Evolutionary conservation across 2,888 invertebrate genomes (phyloP).

Genomic region (Marasmarcha lunaedactyla): DNA sequence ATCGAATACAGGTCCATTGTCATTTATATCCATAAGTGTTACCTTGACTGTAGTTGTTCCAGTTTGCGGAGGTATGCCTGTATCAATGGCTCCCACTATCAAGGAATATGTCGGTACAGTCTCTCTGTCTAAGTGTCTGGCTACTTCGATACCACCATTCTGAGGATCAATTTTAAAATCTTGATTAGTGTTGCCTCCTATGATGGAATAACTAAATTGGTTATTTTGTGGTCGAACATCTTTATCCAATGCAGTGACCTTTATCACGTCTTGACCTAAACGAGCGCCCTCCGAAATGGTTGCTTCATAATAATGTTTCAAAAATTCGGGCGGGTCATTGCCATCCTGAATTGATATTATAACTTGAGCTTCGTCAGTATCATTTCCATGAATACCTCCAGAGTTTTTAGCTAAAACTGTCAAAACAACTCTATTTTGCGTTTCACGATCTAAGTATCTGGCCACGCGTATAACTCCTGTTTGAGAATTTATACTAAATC

Average conservation of each 20-base stretch:
- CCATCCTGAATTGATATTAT: conserved; percentile 95
- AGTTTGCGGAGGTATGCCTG: conserved; percentile 89
- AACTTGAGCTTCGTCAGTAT: conserved; percentile 95
- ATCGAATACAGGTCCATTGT: conserved; percentile 90
- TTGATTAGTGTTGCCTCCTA: conserved; percentile 85
- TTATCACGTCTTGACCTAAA: conserved; percentile 79
- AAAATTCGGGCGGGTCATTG: conserved; percentile 95
- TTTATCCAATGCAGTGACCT: conserved; percentile 89
- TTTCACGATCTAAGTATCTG: conserved; percentile 85
- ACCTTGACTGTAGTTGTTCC: conserved; percentile 90
- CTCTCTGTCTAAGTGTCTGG: conserved; percentile 84
- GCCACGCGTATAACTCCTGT: conserved; percentile 89
- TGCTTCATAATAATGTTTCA: conserved; percentile 81
- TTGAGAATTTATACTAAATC: conserved; percentile 87
- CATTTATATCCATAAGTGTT: conserved; percentile 87
- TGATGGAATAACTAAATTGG: conserved; percentile 91
- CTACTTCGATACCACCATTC: conserved; percentile 84
- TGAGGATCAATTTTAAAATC: conserved; percentile 91
- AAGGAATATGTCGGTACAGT: conserved; percentile 79
- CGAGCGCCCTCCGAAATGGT: conserved; percentile 84
- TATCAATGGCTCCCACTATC: conserved; percentile 89
- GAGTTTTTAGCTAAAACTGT: conserved; percentile 95
- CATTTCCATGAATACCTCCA: conserved; percentile 93
- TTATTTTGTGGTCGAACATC: conserved; percentile 92
- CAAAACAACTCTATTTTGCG: conserved; percentile 88